These are phyloP conservation scores for Pyralis farinalis DNA, from an alignment of 2,888 invertebrate species.

Conservation along the genomic window DNA sequence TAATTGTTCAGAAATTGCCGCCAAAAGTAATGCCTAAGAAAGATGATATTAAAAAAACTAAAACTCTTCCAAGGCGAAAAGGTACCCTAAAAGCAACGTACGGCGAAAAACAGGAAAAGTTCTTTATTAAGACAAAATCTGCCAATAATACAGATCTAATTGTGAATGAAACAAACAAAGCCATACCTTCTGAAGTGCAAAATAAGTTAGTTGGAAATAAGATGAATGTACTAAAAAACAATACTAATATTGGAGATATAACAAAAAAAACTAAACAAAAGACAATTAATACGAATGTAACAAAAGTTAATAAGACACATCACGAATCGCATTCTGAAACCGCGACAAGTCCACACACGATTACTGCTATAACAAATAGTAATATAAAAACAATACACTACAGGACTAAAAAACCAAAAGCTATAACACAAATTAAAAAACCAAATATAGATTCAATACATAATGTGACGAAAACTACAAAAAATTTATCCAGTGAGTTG, in stretches of 20 bases:
- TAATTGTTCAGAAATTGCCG: conserved; percentile 53
- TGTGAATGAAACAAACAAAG: not conserved
- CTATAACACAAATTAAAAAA: conserved; percentile 59
- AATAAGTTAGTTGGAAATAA: not conserved
- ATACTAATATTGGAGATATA: not conserved
- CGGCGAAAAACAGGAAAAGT: conserved; percentile 68
- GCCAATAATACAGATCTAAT: not conserved
- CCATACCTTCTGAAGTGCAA: not conserved
- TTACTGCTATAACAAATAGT: conserved; percentile 62
- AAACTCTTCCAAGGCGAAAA: conserved; percentile 61
- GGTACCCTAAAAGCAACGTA: conserved; percentile 75
- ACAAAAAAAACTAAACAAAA: not conserved
- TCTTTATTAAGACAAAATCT: conserved; percentile 41
- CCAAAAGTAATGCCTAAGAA: conserved; percentile 45
- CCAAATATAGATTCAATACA: conserved; percentile 32
- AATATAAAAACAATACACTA: conserved; percentile 66
- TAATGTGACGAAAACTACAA: conserved; percentile 28
- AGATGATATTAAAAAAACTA: conserved; percentile 57
- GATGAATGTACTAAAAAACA: not conserved
- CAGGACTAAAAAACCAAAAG: conserved; percentile 66
- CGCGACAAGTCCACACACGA: conserved; percentile 42
- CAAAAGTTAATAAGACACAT: conserved; percentile 1
- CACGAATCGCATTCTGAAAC: conserved; percentile 23
- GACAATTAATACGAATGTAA: not conserved
- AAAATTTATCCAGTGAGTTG: conserved; percentile 28